Evolutionary conservation across 2,797 vertebrate genomes (phyloP), one percentile per base, ranked within the genome.

Genomic region (Leptatherina wallacei): DNA sequence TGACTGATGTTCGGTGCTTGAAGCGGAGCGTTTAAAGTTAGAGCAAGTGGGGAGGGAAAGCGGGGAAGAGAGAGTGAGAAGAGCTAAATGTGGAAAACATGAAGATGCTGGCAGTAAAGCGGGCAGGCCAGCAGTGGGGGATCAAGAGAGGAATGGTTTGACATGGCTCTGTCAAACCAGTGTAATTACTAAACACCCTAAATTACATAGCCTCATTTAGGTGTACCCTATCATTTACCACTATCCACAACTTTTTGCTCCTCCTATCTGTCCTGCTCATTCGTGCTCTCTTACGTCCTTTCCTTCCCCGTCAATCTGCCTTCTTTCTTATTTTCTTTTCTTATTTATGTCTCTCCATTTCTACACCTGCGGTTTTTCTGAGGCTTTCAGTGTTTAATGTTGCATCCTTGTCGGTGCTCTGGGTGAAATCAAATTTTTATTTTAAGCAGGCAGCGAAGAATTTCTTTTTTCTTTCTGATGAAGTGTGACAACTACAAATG

Each of bases 191-290:
- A 89, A 92, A 93, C 90, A 91, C 89, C 89, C 90, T 80, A 94
- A 94, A 95, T 94, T 94, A 94, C 92, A 94, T 91, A 90, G 80
- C 91, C 88, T 93, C 91, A 92, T 94, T 94, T 93, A 93, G 89
- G 84, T 87, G 77, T 75, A 92, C 88, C 90, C 93, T 93, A 88
- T 93, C 88, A 94, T 95, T 94, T 92, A 81, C 91, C 77, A 85
- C 85, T 75, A 85, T 91, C 89, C 89, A 77, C 89, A 89, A 89
- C 65, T 73, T 88, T 92, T 89, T 86, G 78, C 82, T 86, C 73
- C 75, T 77, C 51, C 77, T 73, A 56, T 74, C 74, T 63, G 65
- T 80, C 67, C 81, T 61, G 71, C 80, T 89, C 85, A 30, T 60
- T 86, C 29, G 29, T 66, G 71, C 69, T 73, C 54, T 72, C 61